These are phyloP conservation scores for Chitala chitala DNA, from an alignment of 2,113 vertebrate species.

Conservation along the genomic window DNA sequence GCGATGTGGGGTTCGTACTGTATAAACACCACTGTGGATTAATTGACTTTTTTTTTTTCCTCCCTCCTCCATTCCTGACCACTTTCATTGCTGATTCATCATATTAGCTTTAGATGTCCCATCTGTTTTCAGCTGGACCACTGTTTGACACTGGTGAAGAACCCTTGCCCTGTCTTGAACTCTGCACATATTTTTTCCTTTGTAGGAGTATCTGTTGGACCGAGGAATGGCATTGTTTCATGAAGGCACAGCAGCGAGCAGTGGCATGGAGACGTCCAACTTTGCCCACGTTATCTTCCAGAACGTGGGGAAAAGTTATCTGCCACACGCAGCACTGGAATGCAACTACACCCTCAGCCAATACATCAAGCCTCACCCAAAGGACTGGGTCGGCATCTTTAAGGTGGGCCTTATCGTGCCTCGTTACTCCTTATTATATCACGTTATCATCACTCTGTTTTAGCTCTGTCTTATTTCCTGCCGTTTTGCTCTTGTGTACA, in stretches of 20 bases:
- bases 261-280: conserved; percentile 84
- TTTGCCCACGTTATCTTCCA: conserved; percentile 99
- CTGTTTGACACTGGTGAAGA: too few relatives aligned
- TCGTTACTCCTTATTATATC: not conserved
- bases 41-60: too few relatives aligned
- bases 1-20: too few relatives aligned
- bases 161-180: not conserved
- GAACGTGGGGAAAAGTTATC: conserved; percentile 94
- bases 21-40: too few relatives aligned
- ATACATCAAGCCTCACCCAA: conserved; percentile 87
- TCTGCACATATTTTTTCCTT: not conserved
- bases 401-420: conserved; percentile 69
- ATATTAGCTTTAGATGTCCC: too few relatives aligned
- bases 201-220: conserved; percentile 42
- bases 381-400: conserved; percentile 98
- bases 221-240: conserved; percentile 75
- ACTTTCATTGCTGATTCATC: too few relatives aligned
- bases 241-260: conserved; percentile 66
- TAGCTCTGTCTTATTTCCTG: not conserved
- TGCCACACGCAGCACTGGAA: conserved; percentile 87
- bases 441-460: not conserved
- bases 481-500: not conserved
- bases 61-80: too few relatives aligned
- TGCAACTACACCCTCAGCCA: conserved; percentile 92
- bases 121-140: too few relatives aligned